These are phyloP conservation scores for Corydoras maculifer DNA, from an alignment of 2,113 vertebrate species.

Conservation along the genomic window DNA sequence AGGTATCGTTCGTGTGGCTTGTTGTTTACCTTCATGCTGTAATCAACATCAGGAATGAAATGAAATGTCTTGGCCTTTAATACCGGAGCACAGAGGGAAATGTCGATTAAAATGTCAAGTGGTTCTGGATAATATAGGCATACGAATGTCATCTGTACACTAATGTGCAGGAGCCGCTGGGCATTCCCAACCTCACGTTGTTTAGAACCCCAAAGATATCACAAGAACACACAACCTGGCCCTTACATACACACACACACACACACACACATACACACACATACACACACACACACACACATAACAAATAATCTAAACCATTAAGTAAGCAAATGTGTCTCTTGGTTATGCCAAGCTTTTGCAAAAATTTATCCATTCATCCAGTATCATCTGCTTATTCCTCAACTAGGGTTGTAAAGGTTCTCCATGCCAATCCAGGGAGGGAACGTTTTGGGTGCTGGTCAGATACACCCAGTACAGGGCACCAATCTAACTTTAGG, in stretches of 20 bases:
- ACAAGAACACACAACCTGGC: conserved; percentile 21
- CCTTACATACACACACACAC: neutral
- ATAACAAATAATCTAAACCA: too few relatives aligned
- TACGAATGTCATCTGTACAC: conserved; percentile 64
- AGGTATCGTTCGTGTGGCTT: conserved; percentile 47
- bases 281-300: neutral
- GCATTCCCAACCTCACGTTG: conserved; percentile 59
- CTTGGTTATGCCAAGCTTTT: too few relatives aligned
- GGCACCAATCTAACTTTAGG: too few relatives aligned
- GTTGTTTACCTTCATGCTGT: conserved; percentile 67
- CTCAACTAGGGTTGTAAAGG: too few relatives aligned
- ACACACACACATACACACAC: neutral
- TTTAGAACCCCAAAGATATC: neutral
- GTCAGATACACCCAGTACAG: too few relatives aligned
- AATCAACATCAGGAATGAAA: conserved; percentile 75
- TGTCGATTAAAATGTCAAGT: conserved; percentile 78
- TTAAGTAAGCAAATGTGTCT: too few relatives aligned
- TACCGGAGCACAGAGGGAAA: conserved; percentile 72
- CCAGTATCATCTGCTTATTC: too few relatives aligned
- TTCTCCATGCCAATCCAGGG: too few relatives aligned
- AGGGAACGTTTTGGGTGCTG: too few relatives aligned
- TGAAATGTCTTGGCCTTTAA: conserved; percentile 77
- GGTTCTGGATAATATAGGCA: conserved; percentile 65
- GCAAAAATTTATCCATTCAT: too few relatives aligned
- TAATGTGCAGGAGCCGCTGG: conserved; percentile 59